These are phyloP conservation scores for Gymnogyps californianus DNA, from an alignment of 2,113 vertebrate genomes.

Conservation along the genomic window DNA sequence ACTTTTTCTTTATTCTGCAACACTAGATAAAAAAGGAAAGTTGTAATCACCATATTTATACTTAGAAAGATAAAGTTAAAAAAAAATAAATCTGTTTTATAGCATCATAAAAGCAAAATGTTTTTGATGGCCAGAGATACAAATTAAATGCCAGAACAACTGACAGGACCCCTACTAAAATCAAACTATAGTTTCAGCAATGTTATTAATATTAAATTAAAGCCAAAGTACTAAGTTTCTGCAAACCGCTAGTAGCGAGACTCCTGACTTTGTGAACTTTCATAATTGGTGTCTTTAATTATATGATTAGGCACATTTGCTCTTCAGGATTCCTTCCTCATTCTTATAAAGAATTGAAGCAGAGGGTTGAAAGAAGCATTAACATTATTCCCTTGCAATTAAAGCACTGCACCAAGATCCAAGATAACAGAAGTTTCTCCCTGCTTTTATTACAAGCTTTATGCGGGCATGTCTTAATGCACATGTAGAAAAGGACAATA, in stretches of 20 bases:
- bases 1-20: conserved; percentile 90
- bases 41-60: not conserved
- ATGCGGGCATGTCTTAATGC: not conserved
- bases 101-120: not conserved
- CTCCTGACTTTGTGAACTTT: not conserved
- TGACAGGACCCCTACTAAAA: not conserved
- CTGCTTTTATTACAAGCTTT: not conserved
- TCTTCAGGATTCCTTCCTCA: not conserved
- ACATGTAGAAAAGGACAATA: not conserved
- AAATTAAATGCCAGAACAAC: not conserved
- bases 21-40: conserved; percentile 70
- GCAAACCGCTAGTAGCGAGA: not conserved
- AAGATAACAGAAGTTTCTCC: not conserved
- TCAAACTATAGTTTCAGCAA: not conserved
- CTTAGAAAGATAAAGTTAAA: not conserved
- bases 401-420: not conserved
- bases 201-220: not conserved
- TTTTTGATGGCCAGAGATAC: not conserved
- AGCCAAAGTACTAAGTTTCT: not conserved
- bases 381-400: not conserved
- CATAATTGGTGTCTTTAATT: not conserved
- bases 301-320: not conserved
- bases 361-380: not conserved
- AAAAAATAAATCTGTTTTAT: not conserved
- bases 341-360: not conserved